Evolutionary conservation across 1,140 invertebrate species (phyloP).

Genomic region (Sitophilus oryzae): DNA sequence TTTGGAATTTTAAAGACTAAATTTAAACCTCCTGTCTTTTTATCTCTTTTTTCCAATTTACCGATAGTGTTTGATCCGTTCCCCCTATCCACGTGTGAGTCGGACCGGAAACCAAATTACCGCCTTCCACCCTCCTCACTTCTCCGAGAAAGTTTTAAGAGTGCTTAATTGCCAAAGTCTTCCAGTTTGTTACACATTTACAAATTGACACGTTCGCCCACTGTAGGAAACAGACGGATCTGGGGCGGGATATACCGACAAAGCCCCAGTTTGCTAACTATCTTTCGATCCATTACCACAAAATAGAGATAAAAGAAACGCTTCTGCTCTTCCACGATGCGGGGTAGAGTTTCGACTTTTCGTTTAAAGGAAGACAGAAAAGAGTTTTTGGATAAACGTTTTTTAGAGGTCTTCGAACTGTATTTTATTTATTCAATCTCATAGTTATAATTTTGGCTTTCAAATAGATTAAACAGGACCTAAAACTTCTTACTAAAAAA

Average conservation of each 20-base stretch:
- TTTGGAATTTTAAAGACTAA: no score
- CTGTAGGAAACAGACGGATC: conserved; percentile 27
- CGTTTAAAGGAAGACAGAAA: no score
- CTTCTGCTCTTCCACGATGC: conserved; percentile 25
- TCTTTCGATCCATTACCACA: conserved; percentile 33
- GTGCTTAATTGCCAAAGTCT: conserved; percentile 39
- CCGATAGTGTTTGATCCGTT: conserved; percentile 1
- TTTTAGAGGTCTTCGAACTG: no score
- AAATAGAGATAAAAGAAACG: conserved; percentile 34
- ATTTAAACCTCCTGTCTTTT: not conserved
- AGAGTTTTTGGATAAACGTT: no score
- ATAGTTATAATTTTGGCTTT: no score
- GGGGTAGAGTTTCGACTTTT: conserved; percentile 28
- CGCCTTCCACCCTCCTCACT: no score
- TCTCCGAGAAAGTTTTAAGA: conserved; percentile 27
- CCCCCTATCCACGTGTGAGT: conserved; percentile 11
- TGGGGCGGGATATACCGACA: conserved; percentile 32
- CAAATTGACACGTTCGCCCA: conserved; percentile 40
- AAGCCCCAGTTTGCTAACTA: conserved; percentile 32
- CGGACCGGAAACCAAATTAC: conserved; percentile 18
- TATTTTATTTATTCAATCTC: no score
- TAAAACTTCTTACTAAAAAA: no score
- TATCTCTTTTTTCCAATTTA: conserved; percentile 10
- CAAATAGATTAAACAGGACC: no score
- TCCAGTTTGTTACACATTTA: conserved; percentile 40